Percentiles rank a stretch among this genome's conserved stretches.
Evolutionary conservation across 2,113 vertebrate species (phyloP).

Genomic region (Dasyornis broadbenti): DNA sequence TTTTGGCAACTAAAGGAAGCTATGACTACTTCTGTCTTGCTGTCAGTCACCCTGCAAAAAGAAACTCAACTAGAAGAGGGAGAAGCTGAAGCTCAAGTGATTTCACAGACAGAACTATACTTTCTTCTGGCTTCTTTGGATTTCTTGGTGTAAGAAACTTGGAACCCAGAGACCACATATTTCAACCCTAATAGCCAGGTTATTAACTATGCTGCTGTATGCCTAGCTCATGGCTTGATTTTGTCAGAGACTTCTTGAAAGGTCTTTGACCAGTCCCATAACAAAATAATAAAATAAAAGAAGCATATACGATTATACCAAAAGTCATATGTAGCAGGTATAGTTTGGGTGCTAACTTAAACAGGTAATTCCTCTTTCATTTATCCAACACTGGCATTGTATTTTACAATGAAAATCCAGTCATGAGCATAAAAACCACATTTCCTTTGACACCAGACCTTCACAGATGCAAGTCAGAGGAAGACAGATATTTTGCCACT

Average conservation of each 20-base stretch:
- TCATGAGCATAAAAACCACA: rapidly evolving
- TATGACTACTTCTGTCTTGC: not conserved
- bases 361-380: not conserved
- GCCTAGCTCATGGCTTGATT: not conserved
- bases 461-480: not conserved
- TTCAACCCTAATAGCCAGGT: not conserved
- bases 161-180: not conserved
- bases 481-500: not conserved
- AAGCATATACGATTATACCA: not conserved
- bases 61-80: not conserved
- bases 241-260: not conserved
- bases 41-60: not conserved
- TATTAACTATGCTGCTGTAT: not conserved
- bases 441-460: not conserved
- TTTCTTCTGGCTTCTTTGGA: not conserved
- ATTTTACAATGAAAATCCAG: not conserved
- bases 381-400: not conserved
- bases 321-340: not conserved
- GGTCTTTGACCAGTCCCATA: not conserved
- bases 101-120: not conserved
- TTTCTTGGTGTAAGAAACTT: not conserved
- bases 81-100: not conserved
- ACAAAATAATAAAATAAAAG: not conserved
- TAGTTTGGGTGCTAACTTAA: not conserved
- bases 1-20: not conserved